Base-by-base conservation (phyloP, 2,888 invertebrate species). In the Trissoscelio sp. region DNA sequence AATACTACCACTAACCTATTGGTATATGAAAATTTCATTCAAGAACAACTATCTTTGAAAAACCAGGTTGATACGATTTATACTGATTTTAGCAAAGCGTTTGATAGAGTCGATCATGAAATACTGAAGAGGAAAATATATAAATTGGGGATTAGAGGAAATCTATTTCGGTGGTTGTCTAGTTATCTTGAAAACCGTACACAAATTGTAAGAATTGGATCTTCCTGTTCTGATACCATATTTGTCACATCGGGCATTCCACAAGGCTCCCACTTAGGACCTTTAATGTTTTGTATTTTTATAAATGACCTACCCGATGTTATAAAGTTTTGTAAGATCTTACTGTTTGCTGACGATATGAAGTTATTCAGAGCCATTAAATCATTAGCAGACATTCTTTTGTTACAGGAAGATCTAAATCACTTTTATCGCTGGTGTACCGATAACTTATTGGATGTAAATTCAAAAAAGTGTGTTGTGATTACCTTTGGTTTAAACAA, bases 301-400 rank as follows among this genome's bases (percentile, higher is more conserved):
- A 37, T 67, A 3, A 53, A 67, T 53, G 53, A 53, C n/a, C 18
- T 67, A 14, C 48, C 18, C 0, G 11, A 4, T 37, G 22, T 37
- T 24, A 24, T 51, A 5, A 34, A 22, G n/a, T 22, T 11, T 24
- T 12, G 12, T 20, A 4, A 34, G 4, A 12, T 53, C 22, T 20
- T 67, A 11, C 14, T 67, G 7, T 67, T 53, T 28, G 67, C 67
- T n/a, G 67, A 67, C 16, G 67, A 67, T 53, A 9, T 46, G 3
- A 67, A 67, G 51, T 16, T 11, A 14, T 58, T 34, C 11, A 58
- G 34, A 58, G 3, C 16, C 2, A 58, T 58, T 34, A 5, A 24
- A 28, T 9, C 53, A 11, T 28, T 28, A 28, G 28, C 3, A 28
- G 28, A 28, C 6, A 6, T 28, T 5, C 28, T 28, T 28, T 28